Evolutionary conservation across 2,888 invertebrate species (phyloP), one percentile per base, ranked within the genome.

Genomic region (Mythimna impura): DNA sequence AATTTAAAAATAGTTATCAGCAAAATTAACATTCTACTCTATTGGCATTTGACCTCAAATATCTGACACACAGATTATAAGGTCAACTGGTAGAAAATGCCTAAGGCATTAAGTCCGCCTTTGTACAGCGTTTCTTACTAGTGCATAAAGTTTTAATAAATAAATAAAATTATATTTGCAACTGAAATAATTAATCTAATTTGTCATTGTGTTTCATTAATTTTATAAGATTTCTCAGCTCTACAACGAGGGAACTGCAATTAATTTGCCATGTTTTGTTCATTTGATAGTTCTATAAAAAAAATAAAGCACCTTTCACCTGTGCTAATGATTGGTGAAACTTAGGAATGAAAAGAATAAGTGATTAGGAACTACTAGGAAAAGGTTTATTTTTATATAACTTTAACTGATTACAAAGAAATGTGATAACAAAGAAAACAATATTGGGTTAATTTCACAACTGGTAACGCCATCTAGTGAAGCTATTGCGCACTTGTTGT

Each of bases 41-140:
- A 47, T 54, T 78, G 67, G n/a, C 82, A 61, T 80, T 73, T 81
- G 73, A 80, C 73, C 80, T 71, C n/a, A 58, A 54, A 64, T 64
- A 30, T 43, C 25, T 70, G 67, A 80, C 76, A 70, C 60, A 82
- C 17, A 70, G 71, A 82, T 83, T 55, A 25, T 25, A 25, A 25
- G 25, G 25, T 25, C 25, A 2, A 25, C 25, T 25, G 25, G 25
- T 25, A 25, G 25, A 25, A 25, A 25, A 25, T 25, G 25, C 25
- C 25, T 25, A 25, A 25, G 25, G 25, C 25, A 25, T 25, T 25
- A 25, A 25, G 25, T 25, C 25, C 25, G 25, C 25, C 25, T 25
- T 25, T 25, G 25, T 25, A 25, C 25, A 25, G 25, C 2, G 25
- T 25, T 25, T 25, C 25, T 25, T 25, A 25, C 25, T 25, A 25